phyloP scores from a whole-genome alignment of 2,888 invertebrate species.

The Blastobasis lacticolella region DNA sequence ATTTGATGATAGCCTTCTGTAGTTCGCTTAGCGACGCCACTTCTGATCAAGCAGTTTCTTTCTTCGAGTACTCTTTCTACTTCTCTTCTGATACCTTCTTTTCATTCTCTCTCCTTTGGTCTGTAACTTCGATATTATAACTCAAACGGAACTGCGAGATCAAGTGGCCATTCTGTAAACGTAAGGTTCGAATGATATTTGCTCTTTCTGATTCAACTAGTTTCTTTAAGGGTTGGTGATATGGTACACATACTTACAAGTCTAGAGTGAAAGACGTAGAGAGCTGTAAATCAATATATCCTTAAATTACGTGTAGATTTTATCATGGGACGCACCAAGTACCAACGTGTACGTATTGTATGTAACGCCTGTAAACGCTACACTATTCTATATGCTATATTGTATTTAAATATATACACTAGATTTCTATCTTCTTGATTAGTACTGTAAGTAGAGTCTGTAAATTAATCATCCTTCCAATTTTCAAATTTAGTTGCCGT shows the following conservation, averaged over 20 bases:
- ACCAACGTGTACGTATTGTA: conserved; percentile 37
- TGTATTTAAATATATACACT: conserved; percentile 51
- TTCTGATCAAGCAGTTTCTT: conserved; percentile 30
- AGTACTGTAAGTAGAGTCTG: conserved; percentile 57
- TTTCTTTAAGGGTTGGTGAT: conserved; percentile 44
- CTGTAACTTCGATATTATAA: conserved; percentile 3
- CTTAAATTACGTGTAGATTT: conserved; percentile 18
- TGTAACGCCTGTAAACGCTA: conserved; percentile 34
- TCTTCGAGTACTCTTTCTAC: conserved; percentile 10
- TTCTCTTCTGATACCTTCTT: conserved; percentile 3
- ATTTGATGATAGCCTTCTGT: conserved; percentile 64
- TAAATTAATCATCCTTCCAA: conserved; percentile 64
- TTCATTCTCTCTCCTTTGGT: conserved; percentile 7
- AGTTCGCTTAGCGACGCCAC: conserved; percentile 63
- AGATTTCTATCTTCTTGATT: conserved; percentile 64
- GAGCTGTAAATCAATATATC: conserved; percentile 21
- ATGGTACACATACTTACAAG: conserved; percentile 32
- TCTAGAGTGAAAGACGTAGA: conserved; percentile 35
- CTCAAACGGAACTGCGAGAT: conserved; percentile 33
- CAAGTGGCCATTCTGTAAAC: conserved; percentile 58
- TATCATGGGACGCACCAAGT: conserved; percentile 56
- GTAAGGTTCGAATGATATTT: conserved; percentile 41
- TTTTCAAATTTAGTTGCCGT: conserved; percentile 15
- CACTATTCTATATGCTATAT: conserved; percentile 44
- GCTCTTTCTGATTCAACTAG: conserved; percentile 34